These are phyloP conservation scores for Aspidiotus rigidus DNA, from an alignment of 2,888 invertebrate genomes.

Conservation along the genomic window DNA sequence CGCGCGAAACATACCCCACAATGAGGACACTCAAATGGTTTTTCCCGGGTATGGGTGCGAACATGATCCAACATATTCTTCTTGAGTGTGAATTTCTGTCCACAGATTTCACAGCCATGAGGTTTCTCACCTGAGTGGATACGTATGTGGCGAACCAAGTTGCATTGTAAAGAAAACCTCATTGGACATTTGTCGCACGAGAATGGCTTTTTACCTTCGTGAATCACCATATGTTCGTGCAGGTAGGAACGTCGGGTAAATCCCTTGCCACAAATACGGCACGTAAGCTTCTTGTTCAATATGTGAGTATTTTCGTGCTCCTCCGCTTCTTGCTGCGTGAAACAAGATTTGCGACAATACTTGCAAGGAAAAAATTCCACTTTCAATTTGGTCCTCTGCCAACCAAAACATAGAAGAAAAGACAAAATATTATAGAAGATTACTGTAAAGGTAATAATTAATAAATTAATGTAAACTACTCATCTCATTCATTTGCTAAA, in stretches of 20 bases:
- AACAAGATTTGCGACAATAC: constrained; percentile 16
- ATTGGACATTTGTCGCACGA: constrained; percentile 9
- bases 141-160: constrained; percentile 6
- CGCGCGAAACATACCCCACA: background rate
- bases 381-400: no score
- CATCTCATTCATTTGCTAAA: no score
- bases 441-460: no score
- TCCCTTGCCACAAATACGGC: constrained; percentile 11
- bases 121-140: constrained; percentile 25
- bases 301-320: constrained; percentile 9
- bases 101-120: constrained; percentile 9
- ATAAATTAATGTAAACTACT: no score
- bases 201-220: constrained; percentile 13
- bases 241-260: constrained; percentile 18
- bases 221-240: constrained; percentile 10
- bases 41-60: constrained; percentile 20
- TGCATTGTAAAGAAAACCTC: constrained; percentile 18
- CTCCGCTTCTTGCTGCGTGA: background rate
- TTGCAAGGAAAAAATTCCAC: no score
- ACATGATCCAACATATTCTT: constrained; percentile 24
- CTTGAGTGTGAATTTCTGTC: constrained; percentile 12
- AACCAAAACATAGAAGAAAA: no score
- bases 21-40: constrained; percentile 13
- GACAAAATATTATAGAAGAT: no score
- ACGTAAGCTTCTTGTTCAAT: constrained; percentile 18